Base-by-base conservation (phyloP, 1,140 invertebrate genomes). In the Aphaenogaster rudis region DNA sequence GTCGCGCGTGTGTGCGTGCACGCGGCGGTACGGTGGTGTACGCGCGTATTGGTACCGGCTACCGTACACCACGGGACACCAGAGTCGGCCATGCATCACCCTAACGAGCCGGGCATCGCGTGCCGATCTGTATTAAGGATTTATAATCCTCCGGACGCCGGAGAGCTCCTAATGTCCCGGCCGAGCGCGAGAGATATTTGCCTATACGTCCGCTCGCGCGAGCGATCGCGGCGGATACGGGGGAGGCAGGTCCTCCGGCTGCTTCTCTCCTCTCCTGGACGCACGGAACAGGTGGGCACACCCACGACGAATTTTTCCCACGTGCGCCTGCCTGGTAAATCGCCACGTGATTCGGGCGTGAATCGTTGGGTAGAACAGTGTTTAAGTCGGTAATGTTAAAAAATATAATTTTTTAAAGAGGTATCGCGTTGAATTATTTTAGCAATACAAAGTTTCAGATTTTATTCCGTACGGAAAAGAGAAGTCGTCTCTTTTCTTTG, bases 61-160 rank as follows among this genome's bases (percentile, higher is more conserved):
- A 95, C 95, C 93, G 95, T 95, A 94, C 94, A 92, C 94, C 93
- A 92, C 95, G 90, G 95, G 95, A 95, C 93, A 94, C 90, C 95
- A 91, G 90, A 92, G 92, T 92, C 91, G 93, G 92, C 94, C 92
- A 95, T 95, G 94, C 93, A 95, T 95, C 94, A 95, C 93, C 92
- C 93, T 95, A 95, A 95, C 94, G 94, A 95, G 95, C 94, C 92
- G 92, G 85, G 94, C 92, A 95, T 95, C 94, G 95, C 95, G 95
- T 95, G 95, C 95, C 95, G 95, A 95, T 95, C 95, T 95, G 94
- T 94, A 95, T 95, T 94, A 94, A 94, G 94, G 93, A 95, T 95
- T 95, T 95, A 95, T 95, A 95, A 95, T 95, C 94, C 93, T 88
- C 90, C 86, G 90, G 92, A 94, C 89, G 90, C 90, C 76, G 86